phyloP scores from a whole-genome alignment of 37 sponge, comb jelly and placozoan species.

The Eunapius fragilis region DNA sequence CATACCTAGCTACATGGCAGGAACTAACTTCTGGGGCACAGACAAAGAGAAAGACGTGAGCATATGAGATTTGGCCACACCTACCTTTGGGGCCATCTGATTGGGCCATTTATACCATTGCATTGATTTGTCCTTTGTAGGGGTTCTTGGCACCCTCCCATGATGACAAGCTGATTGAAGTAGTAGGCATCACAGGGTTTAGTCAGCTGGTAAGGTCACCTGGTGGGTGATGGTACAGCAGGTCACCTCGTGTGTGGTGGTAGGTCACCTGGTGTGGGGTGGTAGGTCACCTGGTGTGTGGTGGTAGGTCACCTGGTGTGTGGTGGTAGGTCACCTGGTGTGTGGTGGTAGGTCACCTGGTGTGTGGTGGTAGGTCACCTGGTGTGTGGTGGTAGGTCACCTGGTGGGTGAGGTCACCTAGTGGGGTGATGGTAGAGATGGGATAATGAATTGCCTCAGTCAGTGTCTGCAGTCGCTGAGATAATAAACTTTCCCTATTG shows the following conservation, averaged over 20 bases:
- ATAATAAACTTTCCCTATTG: too few relatives aligned
- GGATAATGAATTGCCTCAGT: too few relatives aligned
- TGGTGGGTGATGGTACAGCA: too few relatives aligned
- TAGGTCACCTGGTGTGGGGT: not conserved
- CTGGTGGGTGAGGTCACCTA: too few relatives aligned
- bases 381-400: too few relatives aligned
- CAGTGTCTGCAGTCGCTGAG: too few relatives aligned
- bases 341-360: too few relatives aligned
- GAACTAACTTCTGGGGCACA: conserved; percentile 98
- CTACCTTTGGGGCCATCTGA: conserved; percentile 1
- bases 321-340: too few relatives aligned
- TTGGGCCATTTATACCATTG: not conserved
- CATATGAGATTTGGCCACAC: not conserved
- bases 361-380: too few relatives aligned
- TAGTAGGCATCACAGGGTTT: conserved; percentile 85
- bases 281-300: not conserved
- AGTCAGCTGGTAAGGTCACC: conserved; percentile 56
- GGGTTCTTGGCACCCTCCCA: conserved; percentile 85
- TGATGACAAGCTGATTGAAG: conserved; percentile 94
- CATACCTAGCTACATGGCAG: conserved; percentile 97
- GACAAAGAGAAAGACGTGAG: conserved; percentile 76
- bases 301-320: not conserved
- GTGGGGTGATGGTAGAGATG: too few relatives aligned
- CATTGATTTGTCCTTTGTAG: conserved; percentile 9
- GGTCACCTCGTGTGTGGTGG: not conserved